phyloP scores from a whole-genome alignment of 2,113 vertebrate genomes.

The Dryoscopus gambensis region DNA sequence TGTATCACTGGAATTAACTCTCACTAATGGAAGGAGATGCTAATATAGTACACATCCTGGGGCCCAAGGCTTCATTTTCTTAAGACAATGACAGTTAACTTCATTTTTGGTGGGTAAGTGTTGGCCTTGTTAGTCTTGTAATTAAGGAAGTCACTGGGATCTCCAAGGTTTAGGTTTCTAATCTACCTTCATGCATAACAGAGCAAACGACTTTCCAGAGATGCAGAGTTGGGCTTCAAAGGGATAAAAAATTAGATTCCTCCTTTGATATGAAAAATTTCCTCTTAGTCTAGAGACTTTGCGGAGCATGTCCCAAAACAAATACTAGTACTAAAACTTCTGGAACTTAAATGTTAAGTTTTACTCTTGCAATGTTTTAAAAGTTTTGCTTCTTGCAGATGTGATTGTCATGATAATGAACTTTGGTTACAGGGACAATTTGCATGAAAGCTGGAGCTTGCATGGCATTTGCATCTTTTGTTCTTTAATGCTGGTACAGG shows the following conservation, averaged over 20 bases:
- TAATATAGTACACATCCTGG: background rate
- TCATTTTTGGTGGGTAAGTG: background rate
- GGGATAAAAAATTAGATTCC: background rate
- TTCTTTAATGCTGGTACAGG: background rate
- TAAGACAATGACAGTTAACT: background rate
- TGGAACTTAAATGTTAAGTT: background rate
- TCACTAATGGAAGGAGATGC: background rate
- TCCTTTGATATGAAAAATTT: background rate
- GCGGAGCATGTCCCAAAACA: background rate
- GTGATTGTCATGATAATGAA: background rate
- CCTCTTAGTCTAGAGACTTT: background rate
- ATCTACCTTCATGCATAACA: background rate
- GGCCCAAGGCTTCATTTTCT: background rate
- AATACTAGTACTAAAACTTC: background rate
- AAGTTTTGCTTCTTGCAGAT: background rate
- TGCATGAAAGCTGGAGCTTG: background rate
- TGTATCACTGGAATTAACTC: background rate
- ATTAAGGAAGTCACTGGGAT: background rate
- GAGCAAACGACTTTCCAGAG: background rate
- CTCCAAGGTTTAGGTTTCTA: background rate
- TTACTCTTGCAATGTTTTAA: background rate
- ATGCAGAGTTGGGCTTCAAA: background rate
- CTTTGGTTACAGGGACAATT: conserved; percentile 2
- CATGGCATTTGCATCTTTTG: background rate
- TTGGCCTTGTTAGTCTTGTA: background rate